A percentile compares a stretch with the other conserved stretches of the same genome.
These are phyloP conservation scores for Polydrusus pterygomalis DNA, from an alignment of 2,888 invertebrate species.

Conservation along the genomic window DNA sequence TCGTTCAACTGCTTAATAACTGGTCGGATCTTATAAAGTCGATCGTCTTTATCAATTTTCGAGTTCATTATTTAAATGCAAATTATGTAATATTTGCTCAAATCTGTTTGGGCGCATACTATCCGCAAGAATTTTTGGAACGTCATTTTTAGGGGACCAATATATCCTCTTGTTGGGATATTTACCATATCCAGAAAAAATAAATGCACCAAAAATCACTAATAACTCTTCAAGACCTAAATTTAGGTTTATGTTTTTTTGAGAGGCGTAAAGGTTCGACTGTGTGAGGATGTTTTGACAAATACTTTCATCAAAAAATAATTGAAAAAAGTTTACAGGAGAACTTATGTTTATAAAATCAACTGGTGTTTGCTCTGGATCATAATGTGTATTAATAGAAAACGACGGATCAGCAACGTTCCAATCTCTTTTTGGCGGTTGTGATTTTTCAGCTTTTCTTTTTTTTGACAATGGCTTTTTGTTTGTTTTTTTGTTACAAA, in stretches of 20 bases:
- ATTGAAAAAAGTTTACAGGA: conserved; percentile 23
- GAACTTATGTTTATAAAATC: neutral
- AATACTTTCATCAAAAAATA: too few species aligned
- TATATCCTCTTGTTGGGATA: conserved; percentile 55
- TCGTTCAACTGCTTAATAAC: conserved; percentile 41
- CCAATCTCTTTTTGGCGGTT: conserved; percentile 27
- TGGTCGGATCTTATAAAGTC: conserved; percentile 49
- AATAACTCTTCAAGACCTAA: conserved; percentile 45
- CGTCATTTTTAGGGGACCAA: conserved; percentile 45
- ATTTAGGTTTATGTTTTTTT: conserved; percentile 52
- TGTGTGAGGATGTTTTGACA: conserved; percentile 4
- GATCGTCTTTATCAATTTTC: conserved; percentile 46
- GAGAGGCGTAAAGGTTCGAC: conserved; percentile 38
- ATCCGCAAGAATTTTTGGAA: conserved; percentile 45
- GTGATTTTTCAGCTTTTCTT: conserved; percentile 19
- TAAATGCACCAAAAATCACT: conserved; percentile 48
- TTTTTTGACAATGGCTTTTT: conserved; percentile 12
- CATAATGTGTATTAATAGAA: conserved; percentile 5
- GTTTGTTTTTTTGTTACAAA: conserved; percentile 1
- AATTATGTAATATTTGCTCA: conserved; percentile 43
- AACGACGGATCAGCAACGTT: too few species aligned
- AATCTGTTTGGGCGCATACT: conserved; percentile 53
- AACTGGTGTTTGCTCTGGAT: neutral
- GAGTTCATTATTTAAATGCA: conserved; percentile 49
- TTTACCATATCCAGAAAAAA: conserved; percentile 54